Percentiles rank a stretch among this genome's conserved stretches.
Evolutionary conservation across 1,140 invertebrate species (phyloP).

Genomic region (Drosophila setifemur): DNA sequence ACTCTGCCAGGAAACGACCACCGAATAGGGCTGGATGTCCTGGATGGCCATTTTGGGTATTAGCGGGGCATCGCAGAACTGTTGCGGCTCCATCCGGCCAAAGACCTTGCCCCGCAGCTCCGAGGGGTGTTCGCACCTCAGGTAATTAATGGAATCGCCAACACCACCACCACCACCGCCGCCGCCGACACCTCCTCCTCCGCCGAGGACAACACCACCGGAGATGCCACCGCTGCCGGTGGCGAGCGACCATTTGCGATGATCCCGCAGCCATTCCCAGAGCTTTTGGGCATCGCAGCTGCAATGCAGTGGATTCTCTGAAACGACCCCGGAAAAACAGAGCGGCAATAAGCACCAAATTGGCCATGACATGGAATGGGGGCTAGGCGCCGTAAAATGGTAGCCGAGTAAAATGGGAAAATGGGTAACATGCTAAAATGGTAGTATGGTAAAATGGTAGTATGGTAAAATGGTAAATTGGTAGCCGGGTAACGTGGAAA

Average conservation of each 20-base stretch:
- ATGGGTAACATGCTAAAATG: no score
- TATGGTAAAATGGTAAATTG: no score
- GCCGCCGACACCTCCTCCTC: neutral
- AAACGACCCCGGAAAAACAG: neutral
- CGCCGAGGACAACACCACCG: no score
- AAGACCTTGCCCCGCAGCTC: constrained; percentile 90
- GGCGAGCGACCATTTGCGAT: constrained; percentile 85
- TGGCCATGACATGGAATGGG: constrained; percentile 14
- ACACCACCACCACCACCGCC: constrained; percentile 16
- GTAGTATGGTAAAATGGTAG: no score
- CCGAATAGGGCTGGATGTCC: constrained; percentile 94
- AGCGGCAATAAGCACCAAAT: constrained; percentile 26
- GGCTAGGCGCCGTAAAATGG: no score
- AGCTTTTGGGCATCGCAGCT: constrained; percentile 92
- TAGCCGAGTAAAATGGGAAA: no score
- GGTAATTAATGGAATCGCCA: constrained; percentile 84
- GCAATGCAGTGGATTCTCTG: constrained; percentile 93
- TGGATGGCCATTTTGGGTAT: constrained; percentile 92
- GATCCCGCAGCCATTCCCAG: constrained; percentile 94
- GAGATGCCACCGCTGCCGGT: constrained; percentile 3
- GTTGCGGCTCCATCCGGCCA: constrained; percentile 89
- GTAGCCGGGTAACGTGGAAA: no score
- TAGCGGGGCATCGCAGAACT: constrained; percentile 91
- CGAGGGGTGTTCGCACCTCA: constrained; percentile 90
- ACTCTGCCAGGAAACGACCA: constrained; percentile 94